Base-by-base conservation (phyloP, 2,888 invertebrate genomes). In the Megamerina dolium region DNA sequence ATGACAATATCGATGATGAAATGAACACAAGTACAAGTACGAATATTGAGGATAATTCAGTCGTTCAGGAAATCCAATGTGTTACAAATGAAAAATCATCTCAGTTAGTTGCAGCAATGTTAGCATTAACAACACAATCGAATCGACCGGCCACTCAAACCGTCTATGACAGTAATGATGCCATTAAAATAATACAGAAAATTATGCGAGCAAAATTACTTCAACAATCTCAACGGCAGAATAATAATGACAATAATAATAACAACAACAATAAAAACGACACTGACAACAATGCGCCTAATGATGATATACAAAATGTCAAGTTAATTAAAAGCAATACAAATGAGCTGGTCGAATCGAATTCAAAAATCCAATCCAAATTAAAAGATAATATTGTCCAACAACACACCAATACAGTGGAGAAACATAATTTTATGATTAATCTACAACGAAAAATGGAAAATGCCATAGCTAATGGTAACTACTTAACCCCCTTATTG, bases 201-300 rank as follows among this genome's bases (percentile, higher is more conserved):
- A 31, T 64, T 31, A 48, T 64, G 32, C 55, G 60, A 4, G 46
- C 52, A n/a, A 64, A 64, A 38, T 30, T 65, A 18, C 41, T 64
- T n/a, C 41, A 48, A 35, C 43, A 50, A 12, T n/a, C n/a, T n/a
- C n/a, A n/a, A n/a, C 19, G 35, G 13, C 18, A 37, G 10, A 43
- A 19, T 18, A 37, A 13, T 10, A 16, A 19, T 2, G 20, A 18
- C 5, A 21, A 23, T 12, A 17, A 12, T 5, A 10, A 14, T n/a
- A 13, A 1, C 10, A 40, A 35, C 18, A 2, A 5, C 3, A 27
- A 41, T 14, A 8, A 37, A 20, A 31, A 33, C 5, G 14, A 5
- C 2, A 5, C 19, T 10, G 38, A n/a, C n/a, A n/a, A n/a, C n/a
- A n/a, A n/a, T n/a, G n/a, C n/a, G n/a, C n/a, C n/a, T n/a, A n/a